Evolutionary conservation across 2,888 invertebrate genomes (phyloP), one percentile per base, ranked within the genome.

Genomic region (Diaphora mendica): DNA sequence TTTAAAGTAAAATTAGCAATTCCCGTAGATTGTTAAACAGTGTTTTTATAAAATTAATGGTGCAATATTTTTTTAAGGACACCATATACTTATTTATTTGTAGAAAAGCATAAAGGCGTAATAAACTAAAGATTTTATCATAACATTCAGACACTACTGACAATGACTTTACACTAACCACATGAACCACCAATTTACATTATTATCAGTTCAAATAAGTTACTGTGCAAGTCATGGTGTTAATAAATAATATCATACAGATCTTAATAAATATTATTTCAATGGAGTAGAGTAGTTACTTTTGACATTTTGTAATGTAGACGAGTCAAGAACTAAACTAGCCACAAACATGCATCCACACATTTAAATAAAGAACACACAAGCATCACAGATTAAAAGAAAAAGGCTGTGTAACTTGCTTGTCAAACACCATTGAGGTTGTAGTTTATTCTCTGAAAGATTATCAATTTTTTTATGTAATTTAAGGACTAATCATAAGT

Each of bases 361-460:
- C 77, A 82, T 64, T 66, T 69, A 74, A 77, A 78, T 80, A 77
- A 75, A 77, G 80, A 79, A 64, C 64, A 82, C 75, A 83, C 79
- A 79, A 80, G 64, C 62, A 64, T 33, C 70, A 74, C 74, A 74
- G 42, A 59, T 71, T 33, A 26, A 66, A 71, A 30, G 30, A 62
- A 30, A 62, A 70, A 67, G 48, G 26, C 35, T 71, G 33, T 33
- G 39, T 78, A 85, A 93, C 94, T 93, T 94, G 94, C 94, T 92
- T 93, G 88, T 91, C 87, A 77, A 86, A 86, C 88, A 91, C 91
- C 93, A 94, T 94, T 88, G 87, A 84, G 79, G 82, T 77, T 82
- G 81, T 65, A 77, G 65, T 65, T 59, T 69, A 84, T 73, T 77
- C 84, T 89, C 90, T 90, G 90, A 83, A 90, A 90, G 73, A 76